These are phyloP conservation scores for Okamejei kenojei DNA, from an alignment of 2,797 vertebrate species.

Conservation along the genomic window DNA sequence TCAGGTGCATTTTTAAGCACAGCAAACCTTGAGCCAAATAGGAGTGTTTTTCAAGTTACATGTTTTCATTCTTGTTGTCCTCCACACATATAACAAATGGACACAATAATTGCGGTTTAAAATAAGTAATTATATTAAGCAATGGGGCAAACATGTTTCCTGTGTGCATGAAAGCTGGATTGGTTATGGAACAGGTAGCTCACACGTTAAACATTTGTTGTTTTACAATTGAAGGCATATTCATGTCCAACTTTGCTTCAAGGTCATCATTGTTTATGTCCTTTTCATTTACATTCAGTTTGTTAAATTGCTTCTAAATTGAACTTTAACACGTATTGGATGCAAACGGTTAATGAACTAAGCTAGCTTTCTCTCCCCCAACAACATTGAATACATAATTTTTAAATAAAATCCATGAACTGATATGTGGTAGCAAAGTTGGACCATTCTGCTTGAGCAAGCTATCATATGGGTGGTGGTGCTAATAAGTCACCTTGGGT, in stretches of 20 bases:
- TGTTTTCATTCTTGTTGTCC: not conserved
- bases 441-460: not conserved
- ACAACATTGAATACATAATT: not conserved
- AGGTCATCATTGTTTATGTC: not conserved
- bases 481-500: not conserved
- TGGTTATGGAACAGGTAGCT: not conserved
- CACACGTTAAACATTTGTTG: not conserved
- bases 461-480: not conserved
- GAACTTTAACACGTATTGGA: not conserved
- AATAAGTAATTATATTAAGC: not conserved
- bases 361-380: not conserved
- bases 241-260: not conserved
- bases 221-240: not conserved
- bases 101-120: not conserved
- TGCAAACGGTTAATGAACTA: not conserved
- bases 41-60: not conserved
- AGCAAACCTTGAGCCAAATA: not conserved
- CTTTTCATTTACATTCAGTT: not conserved
- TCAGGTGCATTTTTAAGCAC: not conserved
- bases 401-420: not conserved
- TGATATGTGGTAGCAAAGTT: not conserved
- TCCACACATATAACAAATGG: not conserved
- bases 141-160: not conserved
- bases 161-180: not conserved
- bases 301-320: not conserved